Conservation (phyloP, 2,888 invertebrate genomes). For the Campoplex capitator region DNA sequence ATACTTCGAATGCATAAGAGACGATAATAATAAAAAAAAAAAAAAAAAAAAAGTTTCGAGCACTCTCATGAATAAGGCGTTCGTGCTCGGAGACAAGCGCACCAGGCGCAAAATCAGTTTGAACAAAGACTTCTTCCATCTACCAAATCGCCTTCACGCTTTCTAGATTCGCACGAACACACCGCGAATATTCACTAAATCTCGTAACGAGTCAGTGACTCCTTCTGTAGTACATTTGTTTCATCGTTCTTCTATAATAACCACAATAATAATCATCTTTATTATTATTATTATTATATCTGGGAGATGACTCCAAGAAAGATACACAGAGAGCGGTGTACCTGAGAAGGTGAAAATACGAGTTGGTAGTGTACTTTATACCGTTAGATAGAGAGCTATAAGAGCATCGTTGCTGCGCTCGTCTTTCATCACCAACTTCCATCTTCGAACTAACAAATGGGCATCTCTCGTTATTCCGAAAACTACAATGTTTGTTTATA, state of each 20-base stretch:
- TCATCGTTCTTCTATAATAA: constrained; percentile 2
- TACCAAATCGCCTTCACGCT: constrained; percentile 40
- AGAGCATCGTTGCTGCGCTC: constrained; percentile 1
- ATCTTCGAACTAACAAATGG: constrained; percentile 10
- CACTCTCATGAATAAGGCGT: constrained; percentile 1
- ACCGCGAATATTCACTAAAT: constrained; percentile 41
- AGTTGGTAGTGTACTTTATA: constrained; percentile 27
- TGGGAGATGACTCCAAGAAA: constrained; percentile 32
- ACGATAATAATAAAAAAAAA: neutral
- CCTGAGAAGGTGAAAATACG: constrained; percentile 35
- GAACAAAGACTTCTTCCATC: constrained; percentile 35
- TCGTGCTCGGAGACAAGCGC: constrained; percentile 17
- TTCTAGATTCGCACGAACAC: constrained; percentile 38
- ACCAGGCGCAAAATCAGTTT: constrained; percentile 14
- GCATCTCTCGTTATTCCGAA: constrained; percentile 36
- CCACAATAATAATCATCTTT: neutral
- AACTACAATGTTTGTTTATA: constrained; percentile 12
- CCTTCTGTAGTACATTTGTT: constrained; percentile 22
- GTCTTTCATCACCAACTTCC: constrained; percentile 10
- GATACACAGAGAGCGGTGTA: constrained; percentile 22
- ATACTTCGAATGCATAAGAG: neutral
- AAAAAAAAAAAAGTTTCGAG: neutral
- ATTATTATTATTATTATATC: constrained; percentile 17
- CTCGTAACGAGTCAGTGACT: constrained; percentile 40
- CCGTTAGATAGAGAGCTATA: constrained; percentile 46